Conservation (phyloP, 2,113 vertebrate species). For the Malurus alboscapulatus region DNA sequence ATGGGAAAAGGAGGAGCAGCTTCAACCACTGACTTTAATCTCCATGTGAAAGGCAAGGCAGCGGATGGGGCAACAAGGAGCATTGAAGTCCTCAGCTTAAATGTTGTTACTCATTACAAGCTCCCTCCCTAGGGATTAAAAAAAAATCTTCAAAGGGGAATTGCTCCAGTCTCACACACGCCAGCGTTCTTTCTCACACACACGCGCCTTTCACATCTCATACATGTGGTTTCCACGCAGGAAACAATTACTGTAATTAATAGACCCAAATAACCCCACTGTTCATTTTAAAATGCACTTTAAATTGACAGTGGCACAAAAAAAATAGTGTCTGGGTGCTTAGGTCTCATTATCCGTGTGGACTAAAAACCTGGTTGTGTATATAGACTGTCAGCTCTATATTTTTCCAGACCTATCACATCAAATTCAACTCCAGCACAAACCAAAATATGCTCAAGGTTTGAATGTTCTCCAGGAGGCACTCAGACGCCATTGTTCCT, state of each 20-base stretch:
- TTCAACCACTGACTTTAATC: slow-evolving; percentile 64
- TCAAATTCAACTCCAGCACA: slow-evolving; percentile 31
- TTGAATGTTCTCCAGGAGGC: slow-evolving; percentile 29
- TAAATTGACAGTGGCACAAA: slow-evolving; percentile 56
- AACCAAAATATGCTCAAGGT: slow-evolving; percentile 4
- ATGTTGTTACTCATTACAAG: slow-evolving; percentile 59
- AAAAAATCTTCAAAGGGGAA: slow-evolving; percentile 61
- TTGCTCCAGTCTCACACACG: slow-evolving; percentile 11
- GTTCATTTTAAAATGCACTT: slow-evolving; percentile 57
- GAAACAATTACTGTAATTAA: slow-evolving; percentile 72
- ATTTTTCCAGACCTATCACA: slow-evolving; percentile 49
- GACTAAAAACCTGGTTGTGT: slow-evolving; percentile 42
- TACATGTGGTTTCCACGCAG: slow-evolving; percentile 60
- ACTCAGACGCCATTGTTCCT: neutral
- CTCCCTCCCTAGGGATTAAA: slow-evolving; percentile 36
- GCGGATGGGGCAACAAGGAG: slow-evolving; percentile 27
- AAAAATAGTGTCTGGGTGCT: slow-evolving; percentile 29
- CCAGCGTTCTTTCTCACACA: neutral
- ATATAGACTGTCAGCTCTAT: slow-evolving; percentile 49
- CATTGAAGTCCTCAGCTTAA: slow-evolving; percentile 46
- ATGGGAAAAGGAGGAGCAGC: slow-evolving; percentile 60
- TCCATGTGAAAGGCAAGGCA: slow-evolving; percentile 57
- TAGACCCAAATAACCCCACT: slow-evolving; percentile 53
- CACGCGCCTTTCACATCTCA: slow-evolving; percentile 34
- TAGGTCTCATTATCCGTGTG: neutral